phyloP scores from a whole-genome alignment of 2,888 invertebrate genomes.

The Sphecodes monilicornis region DNA sequence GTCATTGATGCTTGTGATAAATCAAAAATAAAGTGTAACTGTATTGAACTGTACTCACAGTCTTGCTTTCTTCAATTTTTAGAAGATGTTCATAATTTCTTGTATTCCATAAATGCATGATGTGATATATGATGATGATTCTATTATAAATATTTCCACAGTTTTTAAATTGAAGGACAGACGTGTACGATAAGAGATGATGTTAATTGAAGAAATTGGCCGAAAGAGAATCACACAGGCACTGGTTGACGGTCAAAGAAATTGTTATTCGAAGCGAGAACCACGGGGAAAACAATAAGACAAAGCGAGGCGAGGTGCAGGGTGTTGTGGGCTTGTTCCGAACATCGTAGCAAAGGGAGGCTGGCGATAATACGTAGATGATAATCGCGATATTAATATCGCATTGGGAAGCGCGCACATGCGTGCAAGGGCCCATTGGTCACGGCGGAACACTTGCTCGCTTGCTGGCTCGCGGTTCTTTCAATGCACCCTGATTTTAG shows the following conservation, averaged over 20 bases:
- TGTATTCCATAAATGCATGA: no score
- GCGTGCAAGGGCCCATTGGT: conserved; percentile 83
- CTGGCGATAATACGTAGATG: conserved; percentile 83
- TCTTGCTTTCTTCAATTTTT: no score
- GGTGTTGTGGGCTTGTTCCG: conserved; percentile 67
- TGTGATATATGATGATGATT: no score
- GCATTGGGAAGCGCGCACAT: conserved; percentile 84
- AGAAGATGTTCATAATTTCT: no score
- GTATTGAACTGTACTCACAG: no score
- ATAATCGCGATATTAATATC: conserved; percentile 85
- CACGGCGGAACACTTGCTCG: conserved; percentile 84
- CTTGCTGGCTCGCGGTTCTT: conserved; percentile 75
- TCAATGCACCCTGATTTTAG: conserved; percentile 83
- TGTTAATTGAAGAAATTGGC: background rate
- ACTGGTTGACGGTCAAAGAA: background rate
- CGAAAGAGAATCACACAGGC: background rate
- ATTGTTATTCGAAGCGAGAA: background rate
- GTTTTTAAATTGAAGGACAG: no score
- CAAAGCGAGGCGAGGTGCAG: conserved; percentile 21
- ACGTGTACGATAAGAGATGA: background rate
- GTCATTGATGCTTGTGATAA: no score
- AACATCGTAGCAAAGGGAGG: conserved; percentile 67
- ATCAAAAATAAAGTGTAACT: no score
- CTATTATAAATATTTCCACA: no score
- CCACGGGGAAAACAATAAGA: conserved; percentile 20